These are phyloP conservation scores for Haemorhous mexicanus DNA, from an alignment of 2,113 vertebrate species.

Conservation along the genomic window DNA sequence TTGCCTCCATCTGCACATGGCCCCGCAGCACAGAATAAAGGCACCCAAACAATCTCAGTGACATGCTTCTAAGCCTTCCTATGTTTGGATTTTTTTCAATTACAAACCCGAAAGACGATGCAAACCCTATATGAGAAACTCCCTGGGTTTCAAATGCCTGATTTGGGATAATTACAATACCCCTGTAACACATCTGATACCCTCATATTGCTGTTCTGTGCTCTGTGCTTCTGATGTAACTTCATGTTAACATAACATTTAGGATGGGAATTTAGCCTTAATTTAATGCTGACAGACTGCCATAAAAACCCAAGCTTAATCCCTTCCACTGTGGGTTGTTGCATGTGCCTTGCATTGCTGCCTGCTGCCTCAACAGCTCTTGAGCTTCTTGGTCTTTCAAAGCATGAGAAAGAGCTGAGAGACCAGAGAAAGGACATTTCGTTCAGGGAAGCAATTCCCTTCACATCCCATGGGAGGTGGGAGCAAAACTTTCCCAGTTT, in stretches of 20 bases:
- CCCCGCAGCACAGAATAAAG: neutral
- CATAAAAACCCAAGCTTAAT: neutral
- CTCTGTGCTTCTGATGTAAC: conserved; percentile 11
- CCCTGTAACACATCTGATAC: conserved; percentile 12
- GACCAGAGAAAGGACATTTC: neutral
- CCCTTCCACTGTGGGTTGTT: neutral
- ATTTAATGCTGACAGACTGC: conserved; percentile 27
- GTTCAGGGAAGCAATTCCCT: neutral
- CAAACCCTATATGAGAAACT: conserved; percentile 9
- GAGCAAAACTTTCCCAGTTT: neutral
- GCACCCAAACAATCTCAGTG: neutral
- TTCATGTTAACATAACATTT: conserved; percentile 21
- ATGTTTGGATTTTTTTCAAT: neutral
- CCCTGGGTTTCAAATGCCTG: conserved; percentile 26
- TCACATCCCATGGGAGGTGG: neutral
- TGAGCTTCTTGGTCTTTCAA: neutral
- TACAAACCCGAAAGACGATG: neutral
- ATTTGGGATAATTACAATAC: conserved; percentile 29
- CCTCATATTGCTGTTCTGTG: conserved; percentile 20
- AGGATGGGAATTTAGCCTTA: conserved; percentile 35
- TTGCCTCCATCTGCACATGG: neutral
- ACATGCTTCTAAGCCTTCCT: neutral
- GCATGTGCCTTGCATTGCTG: neutral
- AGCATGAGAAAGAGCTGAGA: neutral
- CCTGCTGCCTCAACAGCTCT: neutral